phyloP scores from a whole-genome alignment of 2,113 vertebrate species.

The Scophthalmus maximus region DNA sequence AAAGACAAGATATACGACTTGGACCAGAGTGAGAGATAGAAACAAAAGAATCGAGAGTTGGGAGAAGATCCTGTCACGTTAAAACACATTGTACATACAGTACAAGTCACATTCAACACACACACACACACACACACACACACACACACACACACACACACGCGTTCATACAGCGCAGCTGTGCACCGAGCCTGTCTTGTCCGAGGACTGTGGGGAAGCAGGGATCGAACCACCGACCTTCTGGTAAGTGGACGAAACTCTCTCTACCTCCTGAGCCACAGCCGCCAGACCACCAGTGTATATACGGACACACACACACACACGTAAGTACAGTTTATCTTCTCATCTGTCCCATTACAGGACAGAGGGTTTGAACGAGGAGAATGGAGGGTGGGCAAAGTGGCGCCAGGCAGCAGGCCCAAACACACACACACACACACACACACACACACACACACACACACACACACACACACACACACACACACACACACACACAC shows the following conservation, averaged over 20 bases:
- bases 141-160: too few relatives aligned
- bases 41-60: conserved; percentile 39
- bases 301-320: conserved; percentile 10
- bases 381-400: conserved; percentile 70
- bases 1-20: conserved; percentile 38
- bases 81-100: too few relatives aligned
- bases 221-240: too few relatives aligned
- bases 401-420: conserved; percentile 73
- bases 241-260: too few relatives aligned
- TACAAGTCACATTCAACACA: too few relatives aligned
- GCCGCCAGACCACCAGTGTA: too few relatives aligned
- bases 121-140: too few relatives aligned
- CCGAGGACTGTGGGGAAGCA: neutral
- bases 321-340: conserved; percentile 38
- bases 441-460: conserved; percentile 21
- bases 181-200: too few relatives aligned
- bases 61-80: too few relatives aligned
- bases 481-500: neutral
- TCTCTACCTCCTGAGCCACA: too few relatives aligned
- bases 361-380: conserved; percentile 38
- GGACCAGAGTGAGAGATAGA: conserved; percentile 37
- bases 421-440: conserved; percentile 22
- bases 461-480: conserved; percentile 14
- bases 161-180: too few relatives aligned
- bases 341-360: conserved; percentile 64